These are phyloP conservation scores for Oscheius sp. DNA, from an alignment of 2,888 invertebrate genomes.

Conservation along the genomic window DNA sequence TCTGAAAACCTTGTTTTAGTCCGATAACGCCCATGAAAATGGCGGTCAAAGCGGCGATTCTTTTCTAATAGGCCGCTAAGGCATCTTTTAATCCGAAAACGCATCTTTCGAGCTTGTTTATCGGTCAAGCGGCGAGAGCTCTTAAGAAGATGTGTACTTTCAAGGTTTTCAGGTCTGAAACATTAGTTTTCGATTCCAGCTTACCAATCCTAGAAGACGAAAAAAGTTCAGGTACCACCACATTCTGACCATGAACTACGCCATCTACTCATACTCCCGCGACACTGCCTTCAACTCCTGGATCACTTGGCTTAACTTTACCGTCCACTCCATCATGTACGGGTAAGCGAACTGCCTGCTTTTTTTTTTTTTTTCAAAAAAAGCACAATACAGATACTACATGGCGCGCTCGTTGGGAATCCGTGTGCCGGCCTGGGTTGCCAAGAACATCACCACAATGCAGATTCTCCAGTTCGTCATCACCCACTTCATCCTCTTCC, in stretches of 20 bases:
- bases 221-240: conserved; percentile 61
- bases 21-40: no score
- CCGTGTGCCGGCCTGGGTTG: conserved; percentile 67
- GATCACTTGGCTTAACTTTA: conserved; percentile 72
- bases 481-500: conserved; percentile 67
- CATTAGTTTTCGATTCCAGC: no score
- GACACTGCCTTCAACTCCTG: conserved; percentile 69
- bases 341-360: conserved; percentile 40
- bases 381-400: conserved; percentile 58
- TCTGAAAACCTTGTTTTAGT: no score
- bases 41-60: no score
- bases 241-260: conserved; percentile 71
- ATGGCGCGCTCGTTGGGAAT: conserved; percentile 71
- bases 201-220: no score
- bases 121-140: no score
- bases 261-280: conserved; percentile 59
- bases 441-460: conserved; percentile 65
- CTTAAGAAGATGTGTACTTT: no score
- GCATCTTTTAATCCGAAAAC: no score
- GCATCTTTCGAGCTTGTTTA: no score
- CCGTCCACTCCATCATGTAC: conserved; percentile 65
- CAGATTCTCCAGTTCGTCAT: conserved; percentile 70
- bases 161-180: no score
- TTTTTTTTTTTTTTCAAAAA: not conserved
- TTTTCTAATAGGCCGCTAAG: no score